Evolutionary conservation across 2,888 invertebrate genomes (phyloP), one percentile per base, ranked within the genome.

Genomic region (Chydorus sphaericus): DNA sequence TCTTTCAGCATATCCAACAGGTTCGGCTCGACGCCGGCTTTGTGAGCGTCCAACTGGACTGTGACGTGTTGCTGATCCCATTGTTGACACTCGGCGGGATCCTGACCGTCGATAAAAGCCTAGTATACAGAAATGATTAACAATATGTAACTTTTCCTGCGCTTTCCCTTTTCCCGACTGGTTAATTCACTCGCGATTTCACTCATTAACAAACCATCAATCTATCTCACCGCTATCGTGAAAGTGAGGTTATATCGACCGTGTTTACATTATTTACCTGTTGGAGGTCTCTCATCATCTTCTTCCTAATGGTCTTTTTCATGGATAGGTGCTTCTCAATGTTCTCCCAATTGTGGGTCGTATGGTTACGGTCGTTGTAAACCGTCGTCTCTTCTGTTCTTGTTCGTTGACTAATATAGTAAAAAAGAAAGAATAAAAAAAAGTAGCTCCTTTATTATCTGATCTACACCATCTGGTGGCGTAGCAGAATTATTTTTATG

Each of bases 241-340:
- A n/a, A n/a, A n/a, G n/a, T n/a, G n/a, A n/a, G n/a, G n/a, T n/a
- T n/a, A n/a, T n/a, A n/a, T n/a, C n/a, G n/a, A n/a, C n/a, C n/a
- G n/a, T n/a, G n/a, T n/a, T n/a, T n/a, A n/a, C n/a, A n/a, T n/a
- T n/a, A n/a, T n/a, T n/a, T n/a, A n/a, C n/a, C n/a, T 65, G 64
- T 20, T 65, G 62, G 20, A 66, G 60, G 37, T 66, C 65, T 3
- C 66, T 59, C 60, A 65, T 66, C 58, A 66, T 65, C 59, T 65
- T 65, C 59, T 66, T 66, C 1, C 66, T 58, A 36, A 66, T 65
- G 20, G 66, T 66, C 60, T 65, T 65, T 61, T 66, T 66, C 66
- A 66, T 66, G 49, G 66, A 66, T 36, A 66, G 59, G 39, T 65
- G 64, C 10, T 65, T 61, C 39, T 66, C 66, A 28, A 66, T 61